Conservation (phyloP, 2,113 vertebrate genomes). For the Benitochromis conjunctus region DNA sequence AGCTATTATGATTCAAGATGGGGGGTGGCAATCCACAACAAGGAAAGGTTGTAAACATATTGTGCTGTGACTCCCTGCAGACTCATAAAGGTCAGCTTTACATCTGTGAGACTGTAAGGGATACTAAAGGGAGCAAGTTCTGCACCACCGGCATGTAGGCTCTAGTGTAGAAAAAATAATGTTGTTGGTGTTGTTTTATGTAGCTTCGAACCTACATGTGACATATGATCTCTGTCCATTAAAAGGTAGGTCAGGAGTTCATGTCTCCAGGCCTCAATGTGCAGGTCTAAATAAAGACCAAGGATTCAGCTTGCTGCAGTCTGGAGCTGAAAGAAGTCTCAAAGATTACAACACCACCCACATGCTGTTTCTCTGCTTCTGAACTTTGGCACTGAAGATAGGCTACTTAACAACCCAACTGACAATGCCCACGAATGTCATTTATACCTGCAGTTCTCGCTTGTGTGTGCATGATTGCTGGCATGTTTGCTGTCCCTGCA, state of each 20-base stretch:
- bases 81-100: constrained; percentile 15
- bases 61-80: neutral
- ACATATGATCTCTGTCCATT: constrained; percentile 64
- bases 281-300: constrained; percentile 67
- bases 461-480: neutral
- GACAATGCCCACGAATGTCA: neutral
- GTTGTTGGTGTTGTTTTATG: neutral
- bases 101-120: neutral
- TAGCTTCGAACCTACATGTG: constrained; percentile 40
- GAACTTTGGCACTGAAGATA: neutral
- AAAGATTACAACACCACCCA: neutral
- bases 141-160: neutral
- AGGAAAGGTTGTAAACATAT: neutral
- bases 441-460: neutral
- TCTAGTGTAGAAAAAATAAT: neutral
- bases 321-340: constrained; percentile 31
- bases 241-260: constrained; percentile 69
- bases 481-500: neutral
- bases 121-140: neutral
- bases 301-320: constrained; percentile 49
- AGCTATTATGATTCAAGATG: constrained; percentile 20
- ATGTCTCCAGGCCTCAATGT: constrained; percentile 58
- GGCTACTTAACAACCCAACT: neutral
- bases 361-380: neutral
- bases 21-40: neutral